phyloP scores from a whole-genome alignment of 2,888 invertebrate genomes.

The Drosophila multiciliata region DNA sequence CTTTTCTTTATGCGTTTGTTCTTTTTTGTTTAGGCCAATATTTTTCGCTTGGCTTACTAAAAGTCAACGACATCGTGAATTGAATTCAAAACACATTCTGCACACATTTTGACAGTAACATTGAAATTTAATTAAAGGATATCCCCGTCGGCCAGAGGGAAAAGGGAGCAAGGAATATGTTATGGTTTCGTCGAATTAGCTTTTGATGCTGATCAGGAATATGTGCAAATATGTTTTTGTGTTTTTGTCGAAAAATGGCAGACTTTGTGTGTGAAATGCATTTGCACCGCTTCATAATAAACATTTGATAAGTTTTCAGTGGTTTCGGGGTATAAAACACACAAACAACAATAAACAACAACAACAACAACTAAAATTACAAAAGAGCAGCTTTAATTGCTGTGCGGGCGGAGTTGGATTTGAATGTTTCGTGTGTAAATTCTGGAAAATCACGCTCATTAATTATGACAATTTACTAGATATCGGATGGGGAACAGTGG shows the following conservation, averaged over 20 bases:
- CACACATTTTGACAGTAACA: slow-evolving; percentile 47
- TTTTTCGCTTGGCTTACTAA: not conserved
- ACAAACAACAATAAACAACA: not conserved
- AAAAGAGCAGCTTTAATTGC: slow-evolving; percentile 40
- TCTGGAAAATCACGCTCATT: slow-evolving; percentile 69
- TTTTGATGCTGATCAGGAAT: not conserved
- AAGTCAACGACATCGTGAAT: slow-evolving; percentile 16
- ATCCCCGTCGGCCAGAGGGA: slow-evolving; percentile 20
- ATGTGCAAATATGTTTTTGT: no score
- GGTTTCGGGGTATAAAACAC: not conserved
- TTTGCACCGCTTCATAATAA: not conserved
- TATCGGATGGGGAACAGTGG: not conserved
- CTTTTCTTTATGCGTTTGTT: not conserved
- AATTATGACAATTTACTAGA: slow-evolving; percentile 65
- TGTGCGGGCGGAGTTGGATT: slow-evolving; percentile 22
- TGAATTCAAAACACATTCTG: slow-evolving; percentile 29
- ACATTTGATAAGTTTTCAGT: not conserved
- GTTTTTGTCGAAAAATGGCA: not conserved
- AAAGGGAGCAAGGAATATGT: slow-evolving; percentile 8
- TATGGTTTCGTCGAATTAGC: not conserved
- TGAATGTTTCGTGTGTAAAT: slow-evolving; percentile 40
- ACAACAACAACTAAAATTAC: slow-evolving; percentile 1
- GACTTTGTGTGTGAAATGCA: not conserved
- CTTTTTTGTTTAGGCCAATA: not conserved
- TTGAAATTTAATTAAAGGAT: slow-evolving; percentile 64